Base-by-base conservation (phyloP, 2,797 vertebrate genomes). In the Onychomys arenicola region DNA sequence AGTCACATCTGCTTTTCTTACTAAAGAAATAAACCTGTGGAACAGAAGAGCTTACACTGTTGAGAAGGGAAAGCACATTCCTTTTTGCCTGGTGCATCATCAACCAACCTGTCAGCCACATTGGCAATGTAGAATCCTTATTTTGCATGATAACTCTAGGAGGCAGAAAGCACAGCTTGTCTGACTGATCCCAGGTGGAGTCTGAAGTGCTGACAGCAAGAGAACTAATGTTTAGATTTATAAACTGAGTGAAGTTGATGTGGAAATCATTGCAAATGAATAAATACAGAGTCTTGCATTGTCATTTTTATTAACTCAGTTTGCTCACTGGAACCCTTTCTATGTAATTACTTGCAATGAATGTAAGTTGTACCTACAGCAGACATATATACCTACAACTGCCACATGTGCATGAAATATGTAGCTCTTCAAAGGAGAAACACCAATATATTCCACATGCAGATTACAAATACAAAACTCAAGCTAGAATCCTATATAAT, bases 91-190 rank as follows among this genome's bases (percentile, higher is more conserved):
- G 83, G 17, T 91, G 85, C 96, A 96, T 94, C 95, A 87, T 96
- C 97, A 96, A 89, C 77, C 92, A 97, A 92, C 91, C 92, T 98
- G 98, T 98, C 98, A 98, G 98, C 97, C 95, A 97, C 98, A 97
- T 98, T 97, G 97, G 97, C 96, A 97, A 97, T 43, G 93, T 78
- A 96, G 98, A 90, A 85, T 97, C 96, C 96, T 97, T 95, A 97
- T 98, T 98, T 97, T 96, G 97, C 95, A 90, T 94, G 95, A 97
- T 98, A 98, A 97, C 2, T 32, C 95, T 96, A 76, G 34, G 67
- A 97, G 96, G 97, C 95, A 95, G 96, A 98, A 97, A 97, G 96
- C 97, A 97, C 94, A 98, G 96, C 93, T 90, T 97, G 96, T 84
- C 97, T 97, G 94, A 97, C 97, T 96, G 82, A 95, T 98, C 94